Evolutionary conservation across 2,888 invertebrate species (phyloP).

Genomic region (Chrysodeixis includens): DNA sequence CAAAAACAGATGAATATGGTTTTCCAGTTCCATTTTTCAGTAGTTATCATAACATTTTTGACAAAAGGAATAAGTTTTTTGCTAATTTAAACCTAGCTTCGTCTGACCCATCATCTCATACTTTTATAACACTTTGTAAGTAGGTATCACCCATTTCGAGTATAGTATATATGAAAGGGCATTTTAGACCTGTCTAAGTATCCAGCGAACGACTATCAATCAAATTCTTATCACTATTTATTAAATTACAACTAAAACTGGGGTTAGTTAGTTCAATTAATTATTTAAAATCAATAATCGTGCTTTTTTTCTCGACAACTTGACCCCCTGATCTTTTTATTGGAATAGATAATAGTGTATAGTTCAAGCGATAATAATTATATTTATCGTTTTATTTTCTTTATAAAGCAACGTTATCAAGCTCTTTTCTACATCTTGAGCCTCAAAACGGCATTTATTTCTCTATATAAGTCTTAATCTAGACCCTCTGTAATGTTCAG

Average conservation of each 20-base stretch:
- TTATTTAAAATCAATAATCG: conserved; percentile 73
- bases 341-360: conserved; percentile 58
- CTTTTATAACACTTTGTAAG: conserved; percentile 44
- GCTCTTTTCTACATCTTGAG: conserved; percentile 55
- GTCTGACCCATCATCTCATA: conserved; percentile 34
- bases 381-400: conserved; percentile 62
- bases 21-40: too few species aligned
- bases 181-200: conserved; percentile 25
- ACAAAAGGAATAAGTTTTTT: too few species aligned
- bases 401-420: conserved; percentile 69
- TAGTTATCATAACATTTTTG: too few species aligned
- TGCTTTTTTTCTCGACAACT: conserved; percentile 62
- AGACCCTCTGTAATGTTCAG: conserved; percentile 50
- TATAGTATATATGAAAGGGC: conserved; percentile 28
- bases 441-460: conserved; percentile 76
- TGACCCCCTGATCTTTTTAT: conserved; percentile 71
- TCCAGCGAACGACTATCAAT: conserved; percentile 31
- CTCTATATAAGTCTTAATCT: conserved; percentile 66
- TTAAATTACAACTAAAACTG: conserved; percentile 64
- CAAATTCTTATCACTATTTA: conserved; percentile 56
- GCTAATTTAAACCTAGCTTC: too few species aligned
- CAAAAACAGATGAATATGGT: too few species aligned
- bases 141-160: conserved; percentile 49
- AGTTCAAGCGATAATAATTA: conserved; percentile 68
- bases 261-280: conserved; percentile 64